Evolutionary conservation across 30 jellyfish, hydroid and myxozoan species (phyloP), one percentile per base, ranked within the genome.

Genomic region (Pseudorhiza aurosa): DNA sequence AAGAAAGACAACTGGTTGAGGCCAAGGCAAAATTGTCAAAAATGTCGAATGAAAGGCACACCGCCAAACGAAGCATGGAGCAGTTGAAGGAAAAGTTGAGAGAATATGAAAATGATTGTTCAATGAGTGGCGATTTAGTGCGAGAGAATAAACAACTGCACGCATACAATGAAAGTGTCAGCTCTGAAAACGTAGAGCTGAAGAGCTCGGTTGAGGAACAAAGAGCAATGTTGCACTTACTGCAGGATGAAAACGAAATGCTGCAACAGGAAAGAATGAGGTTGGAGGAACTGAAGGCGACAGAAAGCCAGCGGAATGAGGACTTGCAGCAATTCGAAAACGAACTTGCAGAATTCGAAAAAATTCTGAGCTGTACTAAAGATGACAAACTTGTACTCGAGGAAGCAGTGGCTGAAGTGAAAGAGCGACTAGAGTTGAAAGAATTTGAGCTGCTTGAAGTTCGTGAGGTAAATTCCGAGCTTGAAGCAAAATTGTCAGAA

Each of bases 171-270:
- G 50, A 39, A 39, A 12, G 10, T 12, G 7, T 39, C 50, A 39
- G 50, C 12, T 7, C 50, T 5, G 50, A 39, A 39, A 47, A 47
- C 5, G 11, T 17, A 15, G n/a, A 47, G 25, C 75, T 60, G 46
- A 25, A 35, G 6, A 25, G 35, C 15, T 12, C 12, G 35, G 1
- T 60, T 39, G 46, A 4, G 1, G 75, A 60, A 29, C 44, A 60
- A 8, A 28, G 7, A 18, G 27, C 27, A 26, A 30, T 60, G 75
- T 28, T 60, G 49, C 30, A 60, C 25, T 53, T 60, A 4, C 24
- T 60, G n/a, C 75, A 60, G 21, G 27, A 29, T 2, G 75, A 60
- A 29, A 60, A 60, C 30, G 55, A 26, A 15, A 24, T 60, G 75
- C 75, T 60, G 44, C 75, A 24, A 11, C 12, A 60, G 7, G 24